A percentile compares a stretch with the other conserved stretches of the same genome.
These are phyloP conservation scores for Tretioscincus oriximinensis DNA, from an alignment of 2,113 vertebrate genomes.

Conservation along the genomic window DNA sequence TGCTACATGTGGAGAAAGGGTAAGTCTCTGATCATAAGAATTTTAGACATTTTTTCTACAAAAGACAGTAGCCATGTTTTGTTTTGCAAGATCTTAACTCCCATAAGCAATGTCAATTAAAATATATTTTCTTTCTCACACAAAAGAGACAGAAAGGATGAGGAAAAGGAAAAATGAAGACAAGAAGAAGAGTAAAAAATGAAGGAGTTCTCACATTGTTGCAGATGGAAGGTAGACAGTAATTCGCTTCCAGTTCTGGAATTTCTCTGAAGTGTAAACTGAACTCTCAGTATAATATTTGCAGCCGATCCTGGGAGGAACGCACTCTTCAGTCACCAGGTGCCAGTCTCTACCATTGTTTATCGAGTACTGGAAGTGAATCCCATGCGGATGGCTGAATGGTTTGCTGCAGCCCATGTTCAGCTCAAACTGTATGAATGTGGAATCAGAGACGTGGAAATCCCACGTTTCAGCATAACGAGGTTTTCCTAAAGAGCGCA, in stretches of 20 bases:
- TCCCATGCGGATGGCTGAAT: slow-evolving; percentile 79
- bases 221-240: slow-evolving; percentile 87
- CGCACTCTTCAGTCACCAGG: slow-evolving; percentile 90
- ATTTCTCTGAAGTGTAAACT: slow-evolving; percentile 87
- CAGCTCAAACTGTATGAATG: slow-evolving; percentile 94
- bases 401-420: slow-evolving; percentile 96
- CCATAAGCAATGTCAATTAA: slow-evolving; percentile 13
- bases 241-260: slow-evolving; percentile 92
- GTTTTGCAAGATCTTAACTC: slow-evolving; percentile 36
- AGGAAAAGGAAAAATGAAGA: slow-evolving; percentile 30
- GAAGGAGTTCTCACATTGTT: slow-evolving; percentile 70
- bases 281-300: slow-evolving; percentile 91
- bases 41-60: too few species aligned
- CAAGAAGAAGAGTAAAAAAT: slow-evolving; percentile 25
- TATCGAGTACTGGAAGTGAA: slow-evolving; percentile 90
- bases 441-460: slow-evolving; percentile 91
- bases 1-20: too few species aligned
- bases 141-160: slow-evolving; percentile 40
- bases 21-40: too few species aligned
- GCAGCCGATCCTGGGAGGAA: slow-evolving; percentile 95
- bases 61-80: too few species aligned
- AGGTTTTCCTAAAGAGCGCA: slow-evolving; percentile 81
- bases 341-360: slow-evolving; percentile 93
- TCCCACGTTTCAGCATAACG: slow-evolving; percentile 98
- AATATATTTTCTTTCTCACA: slow-evolving; percentile 23